A percentile compares a stretch with the other conserved stretches of the same genome.
These are phyloP conservation scores for Acinonyx jubatus DNA, from an alignment of 2,113 vertebrate genomes.

Conservation along the genomic window DNA sequence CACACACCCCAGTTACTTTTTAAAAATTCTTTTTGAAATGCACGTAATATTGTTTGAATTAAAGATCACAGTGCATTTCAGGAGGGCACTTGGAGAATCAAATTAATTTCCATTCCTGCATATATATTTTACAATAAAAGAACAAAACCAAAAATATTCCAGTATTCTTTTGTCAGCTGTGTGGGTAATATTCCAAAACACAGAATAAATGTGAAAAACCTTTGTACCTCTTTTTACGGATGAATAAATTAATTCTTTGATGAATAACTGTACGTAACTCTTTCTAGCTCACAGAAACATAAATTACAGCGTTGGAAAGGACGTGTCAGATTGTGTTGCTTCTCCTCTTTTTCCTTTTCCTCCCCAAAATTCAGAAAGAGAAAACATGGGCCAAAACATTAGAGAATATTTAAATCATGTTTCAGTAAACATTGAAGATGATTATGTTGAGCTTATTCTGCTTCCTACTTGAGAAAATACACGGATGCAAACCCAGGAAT, in stretches of 20 bases:
- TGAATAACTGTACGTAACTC: not conserved
- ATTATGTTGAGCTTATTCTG: not conserved
- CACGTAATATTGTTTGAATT: not conserved
- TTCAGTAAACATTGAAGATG: constrained; percentile 28
- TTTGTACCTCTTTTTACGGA: not conserved
- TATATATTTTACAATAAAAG: not conserved
- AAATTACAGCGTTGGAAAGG: not conserved
- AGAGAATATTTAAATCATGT: not conserved
- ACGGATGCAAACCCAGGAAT: not conserved
- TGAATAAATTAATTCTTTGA: not conserved
- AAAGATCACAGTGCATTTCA: constrained; percentile 15
- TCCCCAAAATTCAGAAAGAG: not conserved
- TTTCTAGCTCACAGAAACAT: not conserved
- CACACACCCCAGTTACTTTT: not conserved
- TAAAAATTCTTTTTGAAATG: not conserved
- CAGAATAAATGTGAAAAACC: not conserved
- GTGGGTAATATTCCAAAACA: not conserved
- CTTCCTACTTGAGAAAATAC: not conserved
- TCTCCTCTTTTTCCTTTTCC: not conserved
- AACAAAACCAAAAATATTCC: constrained; percentile 11
- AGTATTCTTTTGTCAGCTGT: not conserved
- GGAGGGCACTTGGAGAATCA: constrained; percentile 3
- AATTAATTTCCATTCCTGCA: not conserved
- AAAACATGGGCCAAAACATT: not conserved
- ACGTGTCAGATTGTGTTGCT: not conserved